These are phyloP conservation scores for Malurus cyaneus DNA, from an alignment of 2,113 vertebrate species.

Conservation along the genomic window DNA sequence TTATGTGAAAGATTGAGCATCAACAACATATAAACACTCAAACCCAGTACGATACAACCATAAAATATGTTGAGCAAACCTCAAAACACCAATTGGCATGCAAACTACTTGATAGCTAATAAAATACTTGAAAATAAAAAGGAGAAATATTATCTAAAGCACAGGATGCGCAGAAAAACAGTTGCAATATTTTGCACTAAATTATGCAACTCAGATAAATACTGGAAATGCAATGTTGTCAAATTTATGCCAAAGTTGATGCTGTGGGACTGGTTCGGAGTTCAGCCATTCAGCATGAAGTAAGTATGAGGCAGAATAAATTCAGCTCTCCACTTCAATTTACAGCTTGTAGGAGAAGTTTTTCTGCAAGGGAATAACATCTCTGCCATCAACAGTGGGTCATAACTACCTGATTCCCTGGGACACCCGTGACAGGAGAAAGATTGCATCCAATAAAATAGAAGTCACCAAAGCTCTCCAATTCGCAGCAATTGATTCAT, in stretches of 20 bases:
- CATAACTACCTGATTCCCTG: background rate
- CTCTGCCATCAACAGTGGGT: constrained; percentile 9
- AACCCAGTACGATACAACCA: background rate
- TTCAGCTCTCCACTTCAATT: constrained; percentile 49
- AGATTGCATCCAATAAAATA: constrained; percentile 54
- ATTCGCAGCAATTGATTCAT: constrained; percentile 9
- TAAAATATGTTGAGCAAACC: background rate
- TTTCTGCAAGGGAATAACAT: constrained; percentile 25
- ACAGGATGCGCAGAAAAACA: background rate
- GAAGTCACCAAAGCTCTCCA: constrained; percentile 26
- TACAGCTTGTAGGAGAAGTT: background rate
- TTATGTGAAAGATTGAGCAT: background rate
- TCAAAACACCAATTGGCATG: background rate
- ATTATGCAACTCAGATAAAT: constrained; percentile 16
- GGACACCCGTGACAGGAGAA: constrained; percentile 35
- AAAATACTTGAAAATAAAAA: background rate
- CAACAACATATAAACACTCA: background rate
- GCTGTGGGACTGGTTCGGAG: background rate
- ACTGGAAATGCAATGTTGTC: background rate
- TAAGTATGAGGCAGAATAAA: constrained; percentile 40
- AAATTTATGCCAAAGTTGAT: constrained; percentile 22
- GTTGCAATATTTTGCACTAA: constrained; percentile 5
- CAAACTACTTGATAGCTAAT: background rate
- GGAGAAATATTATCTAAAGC: background rate
- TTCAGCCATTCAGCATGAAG: background rate